A percentile compares a stretch with the other conserved stretches of the same genome.
Conservation (phyloP, 2,888 invertebrate species). For the Pristionchus japonicus region DNA sequence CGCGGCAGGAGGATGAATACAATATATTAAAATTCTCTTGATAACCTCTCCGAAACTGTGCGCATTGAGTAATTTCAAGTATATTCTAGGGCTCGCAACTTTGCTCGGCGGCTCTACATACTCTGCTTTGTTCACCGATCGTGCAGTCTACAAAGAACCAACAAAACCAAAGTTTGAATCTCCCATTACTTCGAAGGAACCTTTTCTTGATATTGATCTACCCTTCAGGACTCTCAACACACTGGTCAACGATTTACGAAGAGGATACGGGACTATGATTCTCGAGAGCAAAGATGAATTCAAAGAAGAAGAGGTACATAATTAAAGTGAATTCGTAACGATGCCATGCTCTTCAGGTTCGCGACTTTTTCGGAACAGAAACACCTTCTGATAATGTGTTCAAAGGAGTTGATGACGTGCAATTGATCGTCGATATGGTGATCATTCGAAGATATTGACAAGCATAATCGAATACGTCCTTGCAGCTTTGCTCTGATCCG, state of each 20-base stretch:
- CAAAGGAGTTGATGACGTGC: slow-evolving; percentile 12
- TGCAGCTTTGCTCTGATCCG: slow-evolving; percentile 29
- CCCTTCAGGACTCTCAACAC: slow-evolving; percentile 12
- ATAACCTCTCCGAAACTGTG: too few species aligned
- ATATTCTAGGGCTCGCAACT: not conserved
- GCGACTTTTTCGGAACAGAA: slow-evolving; percentile 27
- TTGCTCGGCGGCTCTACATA: not conserved
- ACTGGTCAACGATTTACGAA: not conserved
- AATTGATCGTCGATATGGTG: slow-evolving; percentile 19
- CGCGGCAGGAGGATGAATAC: too few species aligned
- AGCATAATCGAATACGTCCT: not conserved
- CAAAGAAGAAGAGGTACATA: slow-evolving; percentile 19
- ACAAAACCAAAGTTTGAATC: slow-evolving; percentile 11
- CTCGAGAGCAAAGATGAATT: slow-evolving; percentile 37
- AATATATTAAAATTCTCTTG: too few species aligned
- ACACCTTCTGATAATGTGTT: not conserved
- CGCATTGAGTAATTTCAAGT: too few species aligned
- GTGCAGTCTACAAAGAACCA: slow-evolving; percentile 32
- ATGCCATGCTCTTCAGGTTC: not conserved
- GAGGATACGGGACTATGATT: slow-evolving; percentile 12
- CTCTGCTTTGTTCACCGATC: slow-evolving; percentile 12
- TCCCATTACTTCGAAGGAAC: not conserved
- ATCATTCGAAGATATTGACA: not conserved
- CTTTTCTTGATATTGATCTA: not conserved
- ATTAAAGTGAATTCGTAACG: not conserved